Evolutionary conservation across 2,113 vertebrate genomes (phyloP).

Genomic region (Geococcyx californianus): DNA sequence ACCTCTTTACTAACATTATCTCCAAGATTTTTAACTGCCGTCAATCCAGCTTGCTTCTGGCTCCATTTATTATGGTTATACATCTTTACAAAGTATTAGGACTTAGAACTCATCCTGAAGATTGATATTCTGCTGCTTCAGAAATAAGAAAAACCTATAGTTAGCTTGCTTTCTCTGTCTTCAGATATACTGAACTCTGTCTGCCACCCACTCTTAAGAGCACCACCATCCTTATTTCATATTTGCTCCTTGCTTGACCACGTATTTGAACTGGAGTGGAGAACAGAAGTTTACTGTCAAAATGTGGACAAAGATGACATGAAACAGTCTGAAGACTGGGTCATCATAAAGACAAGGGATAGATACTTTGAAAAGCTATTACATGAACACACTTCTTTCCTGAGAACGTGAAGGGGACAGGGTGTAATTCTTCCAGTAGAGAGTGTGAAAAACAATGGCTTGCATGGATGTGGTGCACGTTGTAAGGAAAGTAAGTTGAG

Average conservation of each 20-base stretch:
- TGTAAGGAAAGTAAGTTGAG: background rate
- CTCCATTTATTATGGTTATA: slow-evolving; percentile 1
- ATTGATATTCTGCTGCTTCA: background rate
- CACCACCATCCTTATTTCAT: background rate
- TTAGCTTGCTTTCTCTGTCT: background rate
- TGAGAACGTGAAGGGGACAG: background rate
- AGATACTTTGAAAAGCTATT: background rate
- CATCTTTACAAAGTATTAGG: slow-evolving; percentile 1
- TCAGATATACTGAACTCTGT: background rate
- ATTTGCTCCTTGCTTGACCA: background rate
- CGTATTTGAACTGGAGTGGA: background rate
- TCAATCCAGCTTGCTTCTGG: slow-evolving; percentile 14
- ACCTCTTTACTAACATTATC: slow-evolving; percentile 27
- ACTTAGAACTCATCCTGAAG: background rate
- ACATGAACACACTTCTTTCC: background rate
- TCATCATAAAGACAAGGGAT: background rate
- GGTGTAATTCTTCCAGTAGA: background rate
- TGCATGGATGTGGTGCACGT: background rate
- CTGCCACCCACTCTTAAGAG: background rate
- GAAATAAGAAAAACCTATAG: background rate
- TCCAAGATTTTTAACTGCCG: slow-evolving; percentile 25
- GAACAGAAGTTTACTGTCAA: background rate
- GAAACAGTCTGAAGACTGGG: background rate
- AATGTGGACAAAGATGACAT: background rate
- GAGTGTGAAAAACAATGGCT: background rate